Evolutionary conservation across 2,888 invertebrate genomes (phyloP).

Genomic region (Drosophila testacea): DNA sequence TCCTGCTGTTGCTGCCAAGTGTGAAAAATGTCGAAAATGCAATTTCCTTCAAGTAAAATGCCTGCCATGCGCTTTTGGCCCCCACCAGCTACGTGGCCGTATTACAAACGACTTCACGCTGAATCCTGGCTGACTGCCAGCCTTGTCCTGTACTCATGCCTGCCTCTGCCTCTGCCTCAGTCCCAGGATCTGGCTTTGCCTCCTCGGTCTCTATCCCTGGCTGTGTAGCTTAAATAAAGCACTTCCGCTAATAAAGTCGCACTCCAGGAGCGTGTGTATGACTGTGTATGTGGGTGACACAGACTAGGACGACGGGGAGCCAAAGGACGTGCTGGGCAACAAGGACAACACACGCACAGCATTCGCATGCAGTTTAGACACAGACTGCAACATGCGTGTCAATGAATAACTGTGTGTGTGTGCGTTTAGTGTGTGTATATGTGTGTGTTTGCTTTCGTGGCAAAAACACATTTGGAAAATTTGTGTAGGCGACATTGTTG

Average conservation of each 20-base stretch:
- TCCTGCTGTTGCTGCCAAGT: constrained; percentile 65
- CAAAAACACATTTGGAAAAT: constrained; percentile 80
- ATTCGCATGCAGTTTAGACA: constrained; percentile 60
- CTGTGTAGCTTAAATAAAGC: constrained; percentile 79
- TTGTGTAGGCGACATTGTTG: constrained; percentile 78
- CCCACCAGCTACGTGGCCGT: constrained; percentile 67
- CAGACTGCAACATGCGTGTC: constrained; percentile 74
- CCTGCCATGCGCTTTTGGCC: constrained; percentile 80
- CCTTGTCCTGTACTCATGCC: constrained; percentile 45
- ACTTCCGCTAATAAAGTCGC: constrained; percentile 82
- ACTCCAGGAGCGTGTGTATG: constrained; percentile 49
- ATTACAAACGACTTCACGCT: constrained; percentile 74
- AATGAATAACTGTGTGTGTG: constrained; percentile 51
- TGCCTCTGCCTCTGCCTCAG: constrained; percentile 5
- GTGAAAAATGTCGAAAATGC: constrained; percentile 82
- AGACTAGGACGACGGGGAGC: constrained; percentile 1
- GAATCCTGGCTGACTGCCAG: constrained; percentile 57
- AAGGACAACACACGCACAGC: constrained; percentile 43
- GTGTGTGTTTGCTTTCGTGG: constrained; percentile 71
- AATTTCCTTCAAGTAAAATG: constrained; percentile 82
- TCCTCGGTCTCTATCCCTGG: neutral
- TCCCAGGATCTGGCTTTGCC: neutral
- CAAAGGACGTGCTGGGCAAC: constrained; percentile 38
- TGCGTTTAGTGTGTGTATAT: constrained; percentile 9
- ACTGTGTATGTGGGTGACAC: constrained; percentile 12